These are phyloP conservation scores for Junco hyemalis DNA, from an alignment of 2,113 vertebrate species.

Conservation along the genomic window DNA sequence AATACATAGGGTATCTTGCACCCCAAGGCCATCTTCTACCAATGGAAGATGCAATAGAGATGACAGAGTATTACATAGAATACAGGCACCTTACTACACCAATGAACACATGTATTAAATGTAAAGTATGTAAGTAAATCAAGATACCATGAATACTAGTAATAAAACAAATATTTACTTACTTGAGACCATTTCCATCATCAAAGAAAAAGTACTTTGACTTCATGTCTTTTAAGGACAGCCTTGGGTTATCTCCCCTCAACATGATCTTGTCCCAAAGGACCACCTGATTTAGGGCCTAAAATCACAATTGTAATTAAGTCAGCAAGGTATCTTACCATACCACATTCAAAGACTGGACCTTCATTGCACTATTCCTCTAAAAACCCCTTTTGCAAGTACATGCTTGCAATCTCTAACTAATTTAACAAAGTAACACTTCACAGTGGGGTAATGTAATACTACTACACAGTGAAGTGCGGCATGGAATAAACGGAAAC, in stretches of 20 bases:
- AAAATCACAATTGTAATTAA: conserved; percentile 29
- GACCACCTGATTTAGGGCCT: conserved; percentile 96
- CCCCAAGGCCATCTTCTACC: neutral
- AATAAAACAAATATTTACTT: conserved; percentile 39
- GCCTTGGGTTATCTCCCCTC: conserved; percentile 89
- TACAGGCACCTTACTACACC: neutral
- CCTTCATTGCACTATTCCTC: neutral
- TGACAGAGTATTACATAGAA: neutral
- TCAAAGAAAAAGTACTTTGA: conserved; percentile 99
- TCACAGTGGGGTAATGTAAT: neutral
- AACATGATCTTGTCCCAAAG: conserved; percentile 97
- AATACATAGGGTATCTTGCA: neutral
- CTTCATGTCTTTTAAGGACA: conserved; percentile 90
- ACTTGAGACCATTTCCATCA: conserved; percentile 97
- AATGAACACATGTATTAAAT: neutral
- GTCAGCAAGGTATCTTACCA: neutral
- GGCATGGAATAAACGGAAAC: neutral
- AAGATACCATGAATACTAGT: neutral
- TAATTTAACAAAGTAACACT: neutral
- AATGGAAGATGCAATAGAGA: neutral
- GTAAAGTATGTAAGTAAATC: neutral
- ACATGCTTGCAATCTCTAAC: neutral
- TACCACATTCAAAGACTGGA: neutral
- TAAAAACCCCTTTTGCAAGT: neutral
- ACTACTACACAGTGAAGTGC: neutral